Evolutionary conservation across 1,140 invertebrate genomes (phyloP).

Genomic region (Meteorus sp.): DNA sequence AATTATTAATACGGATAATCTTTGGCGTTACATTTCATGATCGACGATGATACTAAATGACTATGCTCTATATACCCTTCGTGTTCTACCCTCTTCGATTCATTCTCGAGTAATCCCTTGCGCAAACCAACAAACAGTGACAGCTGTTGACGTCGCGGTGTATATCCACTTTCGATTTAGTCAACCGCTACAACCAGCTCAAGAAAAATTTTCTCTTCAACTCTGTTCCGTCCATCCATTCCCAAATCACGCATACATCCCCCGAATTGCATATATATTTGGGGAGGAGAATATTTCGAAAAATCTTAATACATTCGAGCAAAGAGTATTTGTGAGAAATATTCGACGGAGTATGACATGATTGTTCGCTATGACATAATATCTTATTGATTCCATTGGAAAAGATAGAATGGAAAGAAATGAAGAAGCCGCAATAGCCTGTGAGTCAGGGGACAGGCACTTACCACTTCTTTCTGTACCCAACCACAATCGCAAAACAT

Average conservation of each 20-base stretch:
- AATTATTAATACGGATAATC: slow-evolving; percentile 54
- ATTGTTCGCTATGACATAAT: background rate
- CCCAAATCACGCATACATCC: background rate
- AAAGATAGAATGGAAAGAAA: background rate
- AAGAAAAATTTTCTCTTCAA: background rate
- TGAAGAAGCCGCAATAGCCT: slow-evolving; percentile 5
- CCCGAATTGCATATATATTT: no score
- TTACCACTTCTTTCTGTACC: background rate
- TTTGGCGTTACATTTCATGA: slow-evolving; percentile 44
- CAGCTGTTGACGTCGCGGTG: slow-evolving; percentile 46
- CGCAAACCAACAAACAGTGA: slow-evolving; percentile 55
- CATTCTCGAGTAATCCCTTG: slow-evolving; percentile 51
- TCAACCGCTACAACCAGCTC: slow-evolving; percentile 19
- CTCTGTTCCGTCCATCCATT: background rate
- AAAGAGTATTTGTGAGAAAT: background rate
- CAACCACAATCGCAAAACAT: slow-evolving; percentile 32
- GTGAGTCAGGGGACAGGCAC: slow-evolving; percentile 16
- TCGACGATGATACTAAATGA: slow-evolving; percentile 38
- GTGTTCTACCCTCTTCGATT: slow-evolving; percentile 12
- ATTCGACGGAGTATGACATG: background rate
- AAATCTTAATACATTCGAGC: no score
- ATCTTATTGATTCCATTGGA: background rate
- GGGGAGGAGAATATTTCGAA: no score
- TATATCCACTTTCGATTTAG: slow-evolving; percentile 29
- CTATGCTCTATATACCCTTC: slow-evolving; percentile 8